Evolutionary conservation across 2,888 invertebrate genomes (phyloP), one percentile per base, ranked within the genome.

Genomic region (Muscina levida): DNA sequence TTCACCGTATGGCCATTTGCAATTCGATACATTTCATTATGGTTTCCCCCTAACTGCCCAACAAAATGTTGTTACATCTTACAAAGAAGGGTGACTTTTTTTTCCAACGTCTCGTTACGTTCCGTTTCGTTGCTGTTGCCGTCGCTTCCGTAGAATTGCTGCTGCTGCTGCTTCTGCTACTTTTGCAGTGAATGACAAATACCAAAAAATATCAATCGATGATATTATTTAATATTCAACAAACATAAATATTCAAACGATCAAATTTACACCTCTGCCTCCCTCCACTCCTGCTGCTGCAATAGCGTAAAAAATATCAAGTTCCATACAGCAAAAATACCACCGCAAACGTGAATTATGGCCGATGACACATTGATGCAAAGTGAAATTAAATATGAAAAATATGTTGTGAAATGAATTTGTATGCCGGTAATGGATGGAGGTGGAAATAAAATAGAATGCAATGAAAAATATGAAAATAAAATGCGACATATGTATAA

Each of bases 191-290:
- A 51, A 39, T 56, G 51, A 66, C 57, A 57, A 53, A 51, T 68
- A 53, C 39, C 39, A 62, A 39, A 62, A 22, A 37, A 39, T n/a
- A 46, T 26, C 26, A 31, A 26, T 59, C 59, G 37, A 17, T 59
- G 59, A 62, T 72, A 72, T 59, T 72, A 72, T 81, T 77, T 75
- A 81, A 77, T 77, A 77, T 72, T 72, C 72, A 75, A 77, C 46
- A 72, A 72, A 68, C 53, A 74, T 66, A 73, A 71, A 77, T 62
- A 75, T 74, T 62, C 62, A 68, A 68, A 56, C 72, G 72, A 75
- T 81, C 67, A 81, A 68, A 77, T 68, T 75, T 77, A 81, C 81
- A 81, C 77, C 77, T 77, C 59, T 37, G n/a, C n/a, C n/a, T n/a
- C n/a, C 31, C 31, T 8, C 37, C 31, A 22, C 51, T 19, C 22